Evolutionary conservation across 2,113 vertebrate species (phyloP), one percentile per base, ranked within the genome.

Genomic region (Jaculus jaculus): DNA sequence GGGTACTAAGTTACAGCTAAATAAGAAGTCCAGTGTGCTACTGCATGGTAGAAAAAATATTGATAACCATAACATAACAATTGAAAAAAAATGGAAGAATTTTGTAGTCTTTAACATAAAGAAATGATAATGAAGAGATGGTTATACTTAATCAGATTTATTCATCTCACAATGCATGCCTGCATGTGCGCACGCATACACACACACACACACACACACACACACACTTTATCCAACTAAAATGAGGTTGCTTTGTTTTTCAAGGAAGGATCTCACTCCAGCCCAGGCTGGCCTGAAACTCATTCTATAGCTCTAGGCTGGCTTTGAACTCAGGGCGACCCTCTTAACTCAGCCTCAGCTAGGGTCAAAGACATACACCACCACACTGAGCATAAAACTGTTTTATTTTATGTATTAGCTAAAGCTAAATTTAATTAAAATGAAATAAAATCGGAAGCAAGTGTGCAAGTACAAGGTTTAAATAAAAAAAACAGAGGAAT

Each of bases 361-460:
- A 16, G 54, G 54, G 15, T 54, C 15, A 54, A 16, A 54, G 54
- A 12, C 54, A 54, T 54, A 54, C 15, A 54, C 54, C 54, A 54
- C 54, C 54, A 54, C 15, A 16, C 11, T 16, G 11, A 16, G 54
- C 54, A 54, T 54, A 12, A 54, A 54, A 54, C 7, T 54, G 15
- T 54, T 54, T 54, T 54, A 54, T 54, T 15, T 80, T 39, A 60
- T 39, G 26, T 39, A 89, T 54, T 6, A 24, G 32, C 1, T 71
- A 39, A 89, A 78, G 26, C n/a, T 66, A 89, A 69, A 32, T 79
- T 58, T 30, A 79, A 28, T 78, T 34, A 89, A 89, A 37, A 89
- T 37, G 32, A 88, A 88, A 60, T 32, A 77, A 85, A 88, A 88
- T 26, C 65, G 80, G n/a, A 30, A 79, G 37, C 72, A 90, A 60